Evolutionary conservation across 1,140 invertebrate species (phyloP).

Genomic region (Bemisia tabaci): DNA sequence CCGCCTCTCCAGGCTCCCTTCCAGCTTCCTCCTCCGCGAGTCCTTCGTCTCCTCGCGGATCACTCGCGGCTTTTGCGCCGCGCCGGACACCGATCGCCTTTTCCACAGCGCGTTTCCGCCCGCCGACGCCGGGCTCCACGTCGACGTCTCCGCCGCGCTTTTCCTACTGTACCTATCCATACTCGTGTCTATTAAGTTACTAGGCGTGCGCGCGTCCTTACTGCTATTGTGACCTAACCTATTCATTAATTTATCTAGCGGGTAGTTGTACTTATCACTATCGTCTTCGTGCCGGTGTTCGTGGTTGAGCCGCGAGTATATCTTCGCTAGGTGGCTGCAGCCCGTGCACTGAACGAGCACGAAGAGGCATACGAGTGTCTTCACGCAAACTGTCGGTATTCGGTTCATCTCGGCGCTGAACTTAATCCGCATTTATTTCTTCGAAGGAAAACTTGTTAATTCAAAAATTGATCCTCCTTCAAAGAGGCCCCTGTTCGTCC

Average conservation of each 20-base stretch:
- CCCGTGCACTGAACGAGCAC: background rate
- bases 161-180: background rate
- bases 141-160: background rate
- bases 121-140: no score
- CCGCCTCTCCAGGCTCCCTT: background rate
- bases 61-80: background rate
- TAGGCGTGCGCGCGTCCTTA: background rate
- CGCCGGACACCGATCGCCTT: background rate
- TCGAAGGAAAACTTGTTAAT: no score
- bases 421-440: no score
- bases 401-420: no score
- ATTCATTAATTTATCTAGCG: background rate
- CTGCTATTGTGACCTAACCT: background rate
- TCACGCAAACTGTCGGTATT: no score
- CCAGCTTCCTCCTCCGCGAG: background rate
- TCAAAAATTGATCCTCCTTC: no score
- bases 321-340: background rate
- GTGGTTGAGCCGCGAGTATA: background rate
- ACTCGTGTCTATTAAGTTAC: background rate
- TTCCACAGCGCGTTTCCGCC: background rate
- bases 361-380: background rate
- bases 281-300: background rate
- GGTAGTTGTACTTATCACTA: background rate
- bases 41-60: background rate
- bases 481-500: no score